phyloP scores from a whole-genome alignment of 2,113 vertebrate species.

The Ciconia stormi region DNA sequence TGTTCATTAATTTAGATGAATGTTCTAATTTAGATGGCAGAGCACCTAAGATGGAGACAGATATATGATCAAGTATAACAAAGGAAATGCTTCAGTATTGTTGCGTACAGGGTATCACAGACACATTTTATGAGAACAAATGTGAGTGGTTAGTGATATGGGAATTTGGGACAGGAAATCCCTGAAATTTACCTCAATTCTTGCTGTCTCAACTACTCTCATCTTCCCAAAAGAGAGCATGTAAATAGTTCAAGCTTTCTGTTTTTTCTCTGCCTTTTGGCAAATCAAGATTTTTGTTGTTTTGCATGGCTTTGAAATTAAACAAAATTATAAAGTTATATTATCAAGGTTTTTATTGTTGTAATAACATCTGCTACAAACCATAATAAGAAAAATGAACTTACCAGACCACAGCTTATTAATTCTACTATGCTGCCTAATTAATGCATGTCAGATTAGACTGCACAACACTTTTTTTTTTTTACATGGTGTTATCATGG shows the following conservation, averaged over 20 bases:
- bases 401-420: neutral
- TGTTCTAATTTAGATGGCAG: neutral
- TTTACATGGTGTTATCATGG: neutral
- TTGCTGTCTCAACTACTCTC: neutral
- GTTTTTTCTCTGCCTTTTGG: neutral
- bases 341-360: neutral
- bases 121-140: neutral
- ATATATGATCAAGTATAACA: neutral
- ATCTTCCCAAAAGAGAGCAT: neutral
- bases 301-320: neutral
- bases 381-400: neutral
- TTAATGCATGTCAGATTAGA: neutral
- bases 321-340: neutral
- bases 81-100: neutral
- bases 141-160: accelerated
- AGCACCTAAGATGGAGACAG: neutral
- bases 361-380: neutral
- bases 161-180: neutral
- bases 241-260: neutral
- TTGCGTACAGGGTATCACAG: neutral
- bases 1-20: neutral
- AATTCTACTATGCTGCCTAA: neutral
- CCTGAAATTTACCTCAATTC: neutral
- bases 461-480: neutral
- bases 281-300: neutral